Evolutionary conservation across 2,888 invertebrate genomes (phyloP).

Genomic region (Nemoura dubitans): DNA sequence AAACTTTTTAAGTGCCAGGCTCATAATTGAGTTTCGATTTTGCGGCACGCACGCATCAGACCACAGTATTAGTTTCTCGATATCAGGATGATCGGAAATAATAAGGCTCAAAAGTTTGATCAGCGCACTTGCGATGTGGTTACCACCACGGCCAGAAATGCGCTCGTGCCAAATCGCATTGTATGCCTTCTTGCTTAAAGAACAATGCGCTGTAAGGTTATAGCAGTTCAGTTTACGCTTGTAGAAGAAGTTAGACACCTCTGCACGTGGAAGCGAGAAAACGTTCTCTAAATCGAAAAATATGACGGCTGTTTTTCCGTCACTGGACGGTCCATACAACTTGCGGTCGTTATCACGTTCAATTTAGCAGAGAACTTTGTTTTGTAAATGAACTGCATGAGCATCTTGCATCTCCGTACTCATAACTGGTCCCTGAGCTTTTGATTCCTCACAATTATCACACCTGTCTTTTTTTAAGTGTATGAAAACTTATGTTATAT

Average conservation of each 20-base stretch:
- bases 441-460: background rate
- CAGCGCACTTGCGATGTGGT: constrained; percentile 13
- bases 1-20: constrained; percentile 43
- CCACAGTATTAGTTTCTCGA: constrained; percentile 49
- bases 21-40: constrained; percentile 48
- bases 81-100: constrained; percentile 16
- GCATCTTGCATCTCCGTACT: background rate
- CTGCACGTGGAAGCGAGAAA: background rate
- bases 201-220: constrained; percentile 3
- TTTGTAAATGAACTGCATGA: background rate
- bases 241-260: constrained; percentile 16
- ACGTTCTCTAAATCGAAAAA: constrained; percentile 1
- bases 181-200: background rate
- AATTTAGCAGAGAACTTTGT: background rate
- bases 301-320: background rate
- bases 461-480: constrained; percentile 23
- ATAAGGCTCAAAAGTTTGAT: background rate
- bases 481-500: constrained; percentile 15
- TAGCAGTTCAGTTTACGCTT: constrained; percentile 13
- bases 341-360: background rate
- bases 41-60: constrained; percentile 49
- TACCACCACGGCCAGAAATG: constrained; percentile 15
- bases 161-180: constrained; percentile 5
- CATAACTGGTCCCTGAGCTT: background rate
- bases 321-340: too few species aligned